Conservation (phyloP, 2,888 invertebrate species). For the Hypselothyrea guttata region DNA sequence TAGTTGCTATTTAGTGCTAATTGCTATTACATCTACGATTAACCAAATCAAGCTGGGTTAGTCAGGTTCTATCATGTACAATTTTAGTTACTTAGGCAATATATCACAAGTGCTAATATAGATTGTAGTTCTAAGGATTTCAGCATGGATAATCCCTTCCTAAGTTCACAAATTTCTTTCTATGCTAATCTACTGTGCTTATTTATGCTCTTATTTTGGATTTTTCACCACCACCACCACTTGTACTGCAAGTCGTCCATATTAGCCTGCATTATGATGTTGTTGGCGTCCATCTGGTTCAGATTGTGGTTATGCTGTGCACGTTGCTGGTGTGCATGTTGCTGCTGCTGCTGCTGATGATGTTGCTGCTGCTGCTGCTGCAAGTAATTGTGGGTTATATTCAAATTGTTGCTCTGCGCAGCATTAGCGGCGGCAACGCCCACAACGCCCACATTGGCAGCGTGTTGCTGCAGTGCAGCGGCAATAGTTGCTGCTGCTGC, state of each 20-base stretch:
- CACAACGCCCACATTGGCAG: slow-evolving; percentile 51
- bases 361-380: slow-evolving; percentile 48
- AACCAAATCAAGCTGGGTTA: slow-evolving; percentile 17
- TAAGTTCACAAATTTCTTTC: no score
- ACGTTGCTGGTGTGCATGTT: slow-evolving; percentile 43
- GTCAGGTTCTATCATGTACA: slow-evolving; percentile 51
- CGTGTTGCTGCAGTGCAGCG: slow-evolving; percentile 56
- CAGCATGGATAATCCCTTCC: no score
- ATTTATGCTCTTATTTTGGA: slow-evolving; percentile 26
- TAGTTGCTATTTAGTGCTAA: not conserved
- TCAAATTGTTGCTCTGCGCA: slow-evolving; percentile 58
- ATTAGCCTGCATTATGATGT: slow-evolving; percentile 81
- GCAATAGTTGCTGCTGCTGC: slow-evolving; percentile 61
- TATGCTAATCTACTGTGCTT: no score
- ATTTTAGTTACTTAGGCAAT: slow-evolving; percentile 68
- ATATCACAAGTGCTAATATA: slow-evolving; percentile 61
- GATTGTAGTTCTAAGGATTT: not conserved
- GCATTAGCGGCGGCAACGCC: slow-evolving; percentile 53
- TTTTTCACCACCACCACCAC: slow-evolving; percentile 81
- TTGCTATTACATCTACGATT: not conserved
- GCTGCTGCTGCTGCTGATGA: slow-evolving; percentile 48
- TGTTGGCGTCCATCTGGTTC: slow-evolving; percentile 81
- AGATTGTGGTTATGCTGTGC: slow-evolving; percentile 67
- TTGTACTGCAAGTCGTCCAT: slow-evolving; percentile 81
- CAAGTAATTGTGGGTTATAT: slow-evolving; percentile 70